Evolutionary conservation across 37 sponge, comb jelly and placozoan species (phyloP).

Genomic region (Halichondria panicea): DNA sequence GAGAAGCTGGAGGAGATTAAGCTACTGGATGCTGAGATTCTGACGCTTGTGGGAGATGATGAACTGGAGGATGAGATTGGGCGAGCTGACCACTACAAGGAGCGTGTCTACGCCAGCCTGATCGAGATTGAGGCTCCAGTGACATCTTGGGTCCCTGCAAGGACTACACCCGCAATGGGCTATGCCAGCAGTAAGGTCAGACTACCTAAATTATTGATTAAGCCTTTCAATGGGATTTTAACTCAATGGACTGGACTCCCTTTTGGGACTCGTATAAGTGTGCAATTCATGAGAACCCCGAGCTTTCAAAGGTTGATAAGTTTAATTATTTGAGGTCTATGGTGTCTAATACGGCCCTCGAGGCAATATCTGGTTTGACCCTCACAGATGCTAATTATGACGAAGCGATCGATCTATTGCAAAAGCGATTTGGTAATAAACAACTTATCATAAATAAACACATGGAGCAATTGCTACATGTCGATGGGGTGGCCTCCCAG

Average conservation of each 20-base stretch:
- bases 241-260: slow-evolving; percentile 22
- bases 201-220: slow-evolving; percentile 26
- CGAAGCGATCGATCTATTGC: slow-evolving; percentile 24
- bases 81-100: slow-evolving; percentile 19
- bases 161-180: background rate
- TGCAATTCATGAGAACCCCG: slow-evolving; percentile 7
- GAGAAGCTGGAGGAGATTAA: slow-evolving; percentile 36
- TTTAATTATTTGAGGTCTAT: slow-evolving; percentile 34
- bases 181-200: slow-evolving; percentile 1
- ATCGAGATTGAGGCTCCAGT: background rate
- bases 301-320: slow-evolving; percentile 29
- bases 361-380: slow-evolving; percentile 24
- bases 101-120: background rate
- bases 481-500: slow-evolving; percentile 6
- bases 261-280: slow-evolving; percentile 52
- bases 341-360: background rate
- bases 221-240: slow-evolving; percentile 29
- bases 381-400: slow-evolving; percentile 18
- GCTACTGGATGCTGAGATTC: slow-evolving; percentile 29
- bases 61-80: slow-evolving; percentile 33
- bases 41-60: slow-evolving; percentile 1
- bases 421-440: slow-evolving; percentile 38
- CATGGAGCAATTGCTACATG: slow-evolving; percentile 27
- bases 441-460: slow-evolving; percentile 31
- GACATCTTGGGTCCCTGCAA: background rate